Evolutionary conservation across 2,113 vertebrate genomes (phyloP), one percentile per base, ranked within the genome.

Genomic region (Hypomesus transpacificus): DNA sequence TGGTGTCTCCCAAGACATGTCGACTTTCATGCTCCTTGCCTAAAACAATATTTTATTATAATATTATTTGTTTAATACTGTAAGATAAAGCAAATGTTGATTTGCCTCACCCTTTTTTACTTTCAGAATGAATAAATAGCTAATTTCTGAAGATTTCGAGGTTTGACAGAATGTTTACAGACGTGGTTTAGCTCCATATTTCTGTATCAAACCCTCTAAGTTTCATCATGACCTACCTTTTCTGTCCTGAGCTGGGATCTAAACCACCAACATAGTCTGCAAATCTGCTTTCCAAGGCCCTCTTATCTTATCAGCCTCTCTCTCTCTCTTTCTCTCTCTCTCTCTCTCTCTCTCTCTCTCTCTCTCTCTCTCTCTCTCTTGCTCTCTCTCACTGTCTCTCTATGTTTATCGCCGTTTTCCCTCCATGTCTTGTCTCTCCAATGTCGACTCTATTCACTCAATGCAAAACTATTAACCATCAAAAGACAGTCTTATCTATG

Each of bases 401-500:
- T 46, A 34, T 11, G 31, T 34, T 8, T 34, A 34, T 34, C 4
- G 31, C 31, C 31, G 4, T 34, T 34, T 34, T 34, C 31, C 7
- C 31, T 34, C 31, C 7, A 34, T 7, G 39, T 46, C 39, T 46
- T 1, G 39, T 46, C 39, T 77, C 73, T 77, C 66, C 53, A 62
- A 72, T 39, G 70, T 70, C 67, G 74, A 26, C 69, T 63, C 65
- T 69, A 68, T 69, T 77, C 31, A 68, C 63, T 80, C 60, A 75
- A 80, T 75, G 72, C 76, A 65, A 76, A 82, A 81, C 75, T 81
- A 69, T 75, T 82, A 76, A 64, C 76, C 80, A 81, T 77, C 75
- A 79, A 81, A 81, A 79, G 68, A 39, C 26, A 73, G 57, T 64
- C 71, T 76, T 82, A 80, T 89, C 70, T 87, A 76, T 75, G 85